phyloP scores from a whole-genome alignment of 2,888 invertebrate species.

The Dicycla oo region DNA sequence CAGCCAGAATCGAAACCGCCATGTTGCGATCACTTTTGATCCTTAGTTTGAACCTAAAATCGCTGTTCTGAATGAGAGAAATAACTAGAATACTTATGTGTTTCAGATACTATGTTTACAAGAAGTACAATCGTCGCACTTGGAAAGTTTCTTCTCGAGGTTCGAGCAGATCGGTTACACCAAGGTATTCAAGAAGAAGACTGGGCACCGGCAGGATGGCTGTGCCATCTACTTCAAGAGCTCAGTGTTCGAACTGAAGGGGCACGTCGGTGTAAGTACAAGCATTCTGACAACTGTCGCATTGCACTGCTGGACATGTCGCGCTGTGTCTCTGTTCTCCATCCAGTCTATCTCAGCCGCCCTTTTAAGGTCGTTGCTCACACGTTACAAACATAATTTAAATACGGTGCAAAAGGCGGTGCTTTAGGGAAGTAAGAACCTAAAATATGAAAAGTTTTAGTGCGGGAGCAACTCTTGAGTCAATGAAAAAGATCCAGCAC shows the following conservation, averaged over 20 bases:
- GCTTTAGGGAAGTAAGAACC: neutral
- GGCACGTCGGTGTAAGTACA: constrained; percentile 92
- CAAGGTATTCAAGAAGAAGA: constrained; percentile 95
- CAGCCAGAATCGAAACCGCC: neutral
- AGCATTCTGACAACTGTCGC: neutral
- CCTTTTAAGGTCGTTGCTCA: neutral
- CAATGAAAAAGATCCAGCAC: neutral
- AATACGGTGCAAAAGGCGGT: neutral
- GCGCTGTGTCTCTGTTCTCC: neutral
- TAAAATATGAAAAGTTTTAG: neutral
- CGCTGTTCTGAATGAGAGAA: neutral
- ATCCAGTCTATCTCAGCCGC: neutral
- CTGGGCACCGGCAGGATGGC: constrained; percentile 95
- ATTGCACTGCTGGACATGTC: neutral
- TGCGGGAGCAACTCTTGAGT: neutral
- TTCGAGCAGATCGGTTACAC: constrained; percentile 92
- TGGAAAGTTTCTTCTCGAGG: constrained; percentile 90
- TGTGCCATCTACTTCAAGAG: constrained; percentile 96
- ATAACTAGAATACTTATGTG: constrained; percentile 40
- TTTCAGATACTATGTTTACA: constrained; percentile 96
- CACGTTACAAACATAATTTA: neutral
- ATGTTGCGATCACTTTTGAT: constrained; percentile 57
- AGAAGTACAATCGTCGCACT: constrained; percentile 96
- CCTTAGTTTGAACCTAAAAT: constrained; percentile 7
- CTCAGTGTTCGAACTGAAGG: constrained; percentile 92